These are phyloP conservation scores for Larimichthys polyactis DNA, from an alignment of 2,113 vertebrate species.

Conservation along the genomic window DNA sequence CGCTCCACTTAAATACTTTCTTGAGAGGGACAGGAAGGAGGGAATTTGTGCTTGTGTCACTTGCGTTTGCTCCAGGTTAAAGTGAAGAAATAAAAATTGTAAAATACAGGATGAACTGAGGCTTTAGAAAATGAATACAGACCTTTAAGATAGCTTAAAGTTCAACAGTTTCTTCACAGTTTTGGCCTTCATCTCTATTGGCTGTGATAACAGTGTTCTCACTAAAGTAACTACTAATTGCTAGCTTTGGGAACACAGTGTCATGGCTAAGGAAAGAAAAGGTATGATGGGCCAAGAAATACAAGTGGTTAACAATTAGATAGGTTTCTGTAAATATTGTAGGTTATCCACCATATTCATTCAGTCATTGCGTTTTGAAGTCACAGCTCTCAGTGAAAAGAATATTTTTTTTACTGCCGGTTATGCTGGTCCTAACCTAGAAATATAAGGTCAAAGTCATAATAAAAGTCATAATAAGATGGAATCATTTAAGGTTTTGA, in stretches of 20 bases:
- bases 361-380: no score
- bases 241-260: neutral
- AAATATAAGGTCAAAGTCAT: no score
- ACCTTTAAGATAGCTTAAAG: neutral
- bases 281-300: neutral
- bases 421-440: no score
- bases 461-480: no score
- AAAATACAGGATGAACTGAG: neutral
- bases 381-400: no score
- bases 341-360: neutral
- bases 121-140: neutral
- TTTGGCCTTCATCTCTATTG: neutral
- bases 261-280: neutral
- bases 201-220: neutral
- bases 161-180: neutral
- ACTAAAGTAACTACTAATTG: neutral
- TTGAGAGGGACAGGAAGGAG: neutral
- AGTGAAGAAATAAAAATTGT: slow-evolving; percentile 6
- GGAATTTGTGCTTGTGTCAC: slow-evolving; percentile 1
- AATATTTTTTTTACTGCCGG: no score
- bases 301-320: neutral
- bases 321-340: no score
- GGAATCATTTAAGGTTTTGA: no score
- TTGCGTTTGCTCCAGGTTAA: neutral
- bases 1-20: slow-evolving; percentile 43